phyloP scores from a whole-genome alignment of 2,888 invertebrate species.

The Crepidodera aurea region DNA sequence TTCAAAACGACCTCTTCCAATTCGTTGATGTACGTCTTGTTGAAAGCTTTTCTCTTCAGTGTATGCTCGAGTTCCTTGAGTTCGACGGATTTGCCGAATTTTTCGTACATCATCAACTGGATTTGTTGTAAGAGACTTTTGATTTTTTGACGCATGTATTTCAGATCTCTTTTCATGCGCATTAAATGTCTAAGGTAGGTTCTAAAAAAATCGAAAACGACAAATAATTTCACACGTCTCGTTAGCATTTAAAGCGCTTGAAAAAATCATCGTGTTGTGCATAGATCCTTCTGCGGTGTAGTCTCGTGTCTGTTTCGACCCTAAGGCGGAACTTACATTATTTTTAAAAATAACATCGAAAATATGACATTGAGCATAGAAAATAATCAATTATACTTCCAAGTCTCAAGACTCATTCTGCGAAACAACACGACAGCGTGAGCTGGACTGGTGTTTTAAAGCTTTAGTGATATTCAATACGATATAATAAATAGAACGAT shows the following conservation, averaged over 20 bases:
- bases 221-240: too few relatives aligned
- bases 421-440: too few relatives aligned
- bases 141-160: slow-evolving; percentile 71
- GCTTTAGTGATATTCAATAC: too few relatives aligned
- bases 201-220: slow-evolving; percentile 56
- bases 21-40: slow-evolving; percentile 63
- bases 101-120: slow-evolving; percentile 63
- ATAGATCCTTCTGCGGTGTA: too few relatives aligned
- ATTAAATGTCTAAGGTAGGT: slow-evolving; percentile 73
- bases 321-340: not conserved
- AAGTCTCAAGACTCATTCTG: too few relatives aligned
- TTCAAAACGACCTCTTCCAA: slow-evolving; percentile 68
- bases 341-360: not conserved
- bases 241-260: too few relatives aligned
- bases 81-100: slow-evolving; percentile 67
- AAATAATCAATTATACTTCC: too few relatives aligned
- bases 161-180: slow-evolving; percentile 75
- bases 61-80: slow-evolving; percentile 66
- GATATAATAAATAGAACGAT: too few relatives aligned
- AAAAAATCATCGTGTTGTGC: too few relatives aligned
- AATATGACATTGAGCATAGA: too few relatives aligned
- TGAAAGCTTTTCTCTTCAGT: slow-evolving; percentile 63
- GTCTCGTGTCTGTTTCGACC: too few relatives aligned
- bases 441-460: too few relatives aligned
- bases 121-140: slow-evolving; percentile 66